Evolutionary conservation across 2,888 invertebrate species (phyloP), one percentile per base, ranked within the genome.

Genomic region (Tetragonisca angustula): DNA sequence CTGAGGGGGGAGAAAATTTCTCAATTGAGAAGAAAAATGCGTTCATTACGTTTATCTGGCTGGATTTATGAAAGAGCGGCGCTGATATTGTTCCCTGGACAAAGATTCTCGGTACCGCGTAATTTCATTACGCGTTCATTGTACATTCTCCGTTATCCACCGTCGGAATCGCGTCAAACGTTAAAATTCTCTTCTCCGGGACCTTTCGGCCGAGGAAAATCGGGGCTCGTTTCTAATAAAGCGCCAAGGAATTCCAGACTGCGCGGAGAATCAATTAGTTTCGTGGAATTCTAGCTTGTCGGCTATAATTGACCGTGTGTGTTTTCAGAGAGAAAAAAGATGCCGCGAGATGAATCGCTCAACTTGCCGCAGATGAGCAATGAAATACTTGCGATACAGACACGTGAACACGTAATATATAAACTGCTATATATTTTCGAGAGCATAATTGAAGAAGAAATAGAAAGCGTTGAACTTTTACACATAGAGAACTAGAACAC

Each of bases 21-120:
- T 1, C 21, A n/a, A 56, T n/a, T n/a, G 11, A 17, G 5, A 61
- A 9, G 11, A n/a, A 2, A 54, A 32, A 32, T 5, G 6, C 21
- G 67, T 9, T 59, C 54, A 49, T 67, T 36, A 24, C 43, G 2
- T 24, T 4, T 52, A 24, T 52, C 19, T 2, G 36, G 43, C 6
- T 32, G 5, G 75, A 68, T 9, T 59, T 49, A 76, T 70, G 64
- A 67, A 65, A 67, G 19, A 73, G 59, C 19, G 69, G 61, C 70
- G 62, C 24, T 52, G 52, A 19, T 27, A 64, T 76, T 70, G 36
- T 71, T 52, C 68, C 52, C 19, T 21, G 56, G 11, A 54, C 61
- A 68, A 4, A 71, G 59, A 82, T 88, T 88, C 88, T 74, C 76
- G 71, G 80, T 76, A 88, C 54, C 73, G 74, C 49, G 79, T 88